phyloP scores from a whole-genome alignment of 1,140 invertebrate species.

The Tribolium castaneum region DNA sequence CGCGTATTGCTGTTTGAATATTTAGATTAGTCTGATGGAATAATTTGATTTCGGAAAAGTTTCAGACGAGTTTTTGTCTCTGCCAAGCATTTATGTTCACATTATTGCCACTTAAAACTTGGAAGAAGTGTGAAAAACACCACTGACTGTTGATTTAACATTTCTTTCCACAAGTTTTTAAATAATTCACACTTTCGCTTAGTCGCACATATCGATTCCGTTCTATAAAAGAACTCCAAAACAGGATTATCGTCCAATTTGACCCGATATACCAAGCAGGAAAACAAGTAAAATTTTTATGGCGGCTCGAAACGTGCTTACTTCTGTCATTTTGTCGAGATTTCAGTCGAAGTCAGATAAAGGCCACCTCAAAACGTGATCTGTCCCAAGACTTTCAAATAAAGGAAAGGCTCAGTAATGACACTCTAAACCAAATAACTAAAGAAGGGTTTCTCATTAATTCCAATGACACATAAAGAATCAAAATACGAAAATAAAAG shows the following conservation, averaged over 20 bases:
- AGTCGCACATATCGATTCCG: no score
- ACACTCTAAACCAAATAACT: not conserved
- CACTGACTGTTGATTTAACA: not conserved
- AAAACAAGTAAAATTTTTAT: conserved; percentile 34
- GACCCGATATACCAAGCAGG: not conserved
- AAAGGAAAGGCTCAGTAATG: not conserved
- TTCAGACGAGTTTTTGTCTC: not conserved
- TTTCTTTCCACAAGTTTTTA: no score
- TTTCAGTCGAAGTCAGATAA: conserved; percentile 8
- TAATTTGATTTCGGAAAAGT: conserved; percentile 19
- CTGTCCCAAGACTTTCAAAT: conserved; percentile 8
- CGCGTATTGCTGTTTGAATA: conserved; percentile 24
- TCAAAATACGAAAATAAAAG: not conserved
- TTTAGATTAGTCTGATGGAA: conserved; percentile 22
- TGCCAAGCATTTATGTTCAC: not conserved
- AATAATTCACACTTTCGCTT: no score
- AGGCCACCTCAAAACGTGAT: conserved; percentile 14
- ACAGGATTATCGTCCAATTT: not conserved
- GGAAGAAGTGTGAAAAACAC: not conserved
- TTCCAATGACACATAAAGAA: no score
- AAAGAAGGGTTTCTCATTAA: not conserved
- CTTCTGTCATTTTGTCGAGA: not conserved
- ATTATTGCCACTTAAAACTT: not conserved
- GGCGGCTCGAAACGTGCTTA: conserved; percentile 17
- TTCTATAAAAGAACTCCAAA: not conserved